A percentile compares a stretch with the other conserved stretches of the same genome.
Conservation (phyloP, 2,797 vertebrate genomes). For the Hydrolagus colliei region DNA sequence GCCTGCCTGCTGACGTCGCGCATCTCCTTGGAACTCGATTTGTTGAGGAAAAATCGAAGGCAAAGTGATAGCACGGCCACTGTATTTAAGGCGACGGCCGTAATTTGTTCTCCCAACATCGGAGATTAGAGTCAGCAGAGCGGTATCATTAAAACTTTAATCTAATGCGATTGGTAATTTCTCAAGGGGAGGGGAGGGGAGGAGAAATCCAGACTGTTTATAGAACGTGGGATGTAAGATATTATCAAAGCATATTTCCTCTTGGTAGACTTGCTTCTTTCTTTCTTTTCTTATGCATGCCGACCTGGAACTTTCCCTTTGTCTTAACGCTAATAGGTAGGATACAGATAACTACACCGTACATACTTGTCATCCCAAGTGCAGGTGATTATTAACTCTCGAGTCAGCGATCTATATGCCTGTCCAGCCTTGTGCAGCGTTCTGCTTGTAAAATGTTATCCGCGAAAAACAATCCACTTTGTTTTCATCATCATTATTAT, state of each 20-base stretch:
- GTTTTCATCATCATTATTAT: too few relatives aligned
- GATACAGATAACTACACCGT: slow-evolving; percentile 84
- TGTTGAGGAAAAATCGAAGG: background rate
- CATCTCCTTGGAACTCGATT: background rate
- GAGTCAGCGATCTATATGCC: slow-evolving; percentile 20
- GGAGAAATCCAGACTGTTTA: slow-evolving; percentile 15
- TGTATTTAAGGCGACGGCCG: background rate
- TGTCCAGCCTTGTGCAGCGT: slow-evolving; percentile 2
- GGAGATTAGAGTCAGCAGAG: background rate
- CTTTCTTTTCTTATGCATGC: slow-evolving; percentile 78
- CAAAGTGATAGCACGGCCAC: background rate
- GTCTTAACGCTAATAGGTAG: slow-evolving; percentile 94
- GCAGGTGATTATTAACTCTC: slow-evolving; percentile 84
- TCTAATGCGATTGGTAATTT: slow-evolving; percentile 16
- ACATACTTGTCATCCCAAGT: slow-evolving; percentile 87
- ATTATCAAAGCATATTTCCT: slow-evolving; percentile 67
- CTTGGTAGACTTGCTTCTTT: slow-evolving; percentile 67
- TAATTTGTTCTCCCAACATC: slow-evolving; percentile 24
- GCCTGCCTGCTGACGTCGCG: background rate
- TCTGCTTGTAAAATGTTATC: slow-evolving; percentile 5
- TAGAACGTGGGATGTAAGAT: slow-evolving; percentile 38
- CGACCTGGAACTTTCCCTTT: slow-evolving; percentile 83
- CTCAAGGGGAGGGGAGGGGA: background rate
- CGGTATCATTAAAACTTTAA: slow-evolving; percentile 30
- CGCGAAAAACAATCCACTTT: too few relatives aligned